Conservation (phyloP, 2,888 invertebrate species). For the Caenorhabditis imperialis region DNA sequence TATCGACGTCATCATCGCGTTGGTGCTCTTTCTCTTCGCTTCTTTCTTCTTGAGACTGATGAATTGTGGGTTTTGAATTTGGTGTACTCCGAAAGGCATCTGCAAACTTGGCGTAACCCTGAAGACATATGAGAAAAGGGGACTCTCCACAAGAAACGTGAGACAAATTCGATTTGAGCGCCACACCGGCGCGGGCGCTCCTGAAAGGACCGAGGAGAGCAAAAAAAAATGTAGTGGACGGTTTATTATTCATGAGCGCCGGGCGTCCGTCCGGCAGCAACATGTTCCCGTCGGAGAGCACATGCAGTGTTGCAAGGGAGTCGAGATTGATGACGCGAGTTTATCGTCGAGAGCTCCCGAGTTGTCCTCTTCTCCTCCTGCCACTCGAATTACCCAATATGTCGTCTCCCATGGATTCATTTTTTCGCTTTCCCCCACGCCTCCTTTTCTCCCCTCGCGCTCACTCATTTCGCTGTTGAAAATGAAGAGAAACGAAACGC, state of each 20-base stretch:
- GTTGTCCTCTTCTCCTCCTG: slow-evolving; percentile 11
- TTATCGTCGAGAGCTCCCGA: slow-evolving; percentile 35
- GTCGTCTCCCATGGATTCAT: slow-evolving; percentile 51
- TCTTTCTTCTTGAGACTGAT: slow-evolving; percentile 10
- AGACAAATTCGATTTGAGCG: slow-evolving; percentile 53
- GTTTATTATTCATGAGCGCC: slow-evolving; percentile 52
- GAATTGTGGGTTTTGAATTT: slow-evolving; percentile 21
- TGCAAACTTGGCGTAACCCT: slow-evolving; percentile 9
- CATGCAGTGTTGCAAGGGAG: not conserved
- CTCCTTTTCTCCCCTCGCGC: slow-evolving; percentile 19
- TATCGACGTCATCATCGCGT: slow-evolving; percentile 48
- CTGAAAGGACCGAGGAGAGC: slow-evolving; percentile 28
- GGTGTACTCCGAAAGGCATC: not conserved
- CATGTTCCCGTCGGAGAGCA: slow-evolving; percentile 27
- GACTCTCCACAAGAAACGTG: slow-evolving; percentile 37
- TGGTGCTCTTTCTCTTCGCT: not conserved
- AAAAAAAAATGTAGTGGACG: slow-evolving; percentile 46
- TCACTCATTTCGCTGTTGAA: slow-evolving; percentile 40
- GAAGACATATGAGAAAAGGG: not conserved
- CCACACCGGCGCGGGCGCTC: not conserved
- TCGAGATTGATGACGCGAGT: slow-evolving; percentile 51
- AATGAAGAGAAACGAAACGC: slow-evolving; percentile 24
- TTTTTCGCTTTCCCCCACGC: slow-evolving; percentile 37
- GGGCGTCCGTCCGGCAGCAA: slow-evolving; percentile 34
- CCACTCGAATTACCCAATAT: slow-evolving; percentile 55